These are phyloP conservation scores for Aurelia aurita complex sp. Pacific DNA, from an alignment of 30 jellyfish, hydroid and myxozoan genomes.

Conservation along the genomic window DNA sequence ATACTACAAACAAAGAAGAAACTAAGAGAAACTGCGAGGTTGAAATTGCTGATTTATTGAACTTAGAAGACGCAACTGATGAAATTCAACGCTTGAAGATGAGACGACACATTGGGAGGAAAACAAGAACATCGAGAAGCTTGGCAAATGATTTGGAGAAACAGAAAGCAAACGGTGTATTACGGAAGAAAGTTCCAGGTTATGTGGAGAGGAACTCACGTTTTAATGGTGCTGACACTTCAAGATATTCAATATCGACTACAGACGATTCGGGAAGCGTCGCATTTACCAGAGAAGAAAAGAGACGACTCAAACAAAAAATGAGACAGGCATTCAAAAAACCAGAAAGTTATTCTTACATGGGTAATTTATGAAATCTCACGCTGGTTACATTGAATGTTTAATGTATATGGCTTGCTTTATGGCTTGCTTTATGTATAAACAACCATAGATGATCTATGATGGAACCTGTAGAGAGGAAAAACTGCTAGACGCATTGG, in stretches of 20 bases:
- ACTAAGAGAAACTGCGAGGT: constrained; percentile 8
- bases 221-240: constrained; percentile 1
- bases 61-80: neutral
- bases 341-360: constrained; percentile 58
- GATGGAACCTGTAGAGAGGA: neutral
- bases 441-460: neutral
- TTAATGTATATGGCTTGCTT: neutral
- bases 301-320: constrained; percentile 59
- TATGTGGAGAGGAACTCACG: neutral
- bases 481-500: too few species aligned
- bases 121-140: neutral
- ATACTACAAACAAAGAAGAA: neutral
- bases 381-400: neutral
- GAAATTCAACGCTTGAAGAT: neutral
- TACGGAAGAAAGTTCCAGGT: neutral
- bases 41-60: constrained; percentile 2
- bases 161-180: neutral
- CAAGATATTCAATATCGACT: neutral
- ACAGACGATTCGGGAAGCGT: constrained; percentile 30
- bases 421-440: neutral
- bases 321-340: constrained; percentile 60
- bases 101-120: neutral
- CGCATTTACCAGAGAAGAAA: constrained; percentile 61
- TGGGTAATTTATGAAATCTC: constrained; percentile 57
- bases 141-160: constrained; percentile 14